phyloP scores from a whole-genome alignment of 2,797 vertebrate species.

The Mycteria americana region DNA sequence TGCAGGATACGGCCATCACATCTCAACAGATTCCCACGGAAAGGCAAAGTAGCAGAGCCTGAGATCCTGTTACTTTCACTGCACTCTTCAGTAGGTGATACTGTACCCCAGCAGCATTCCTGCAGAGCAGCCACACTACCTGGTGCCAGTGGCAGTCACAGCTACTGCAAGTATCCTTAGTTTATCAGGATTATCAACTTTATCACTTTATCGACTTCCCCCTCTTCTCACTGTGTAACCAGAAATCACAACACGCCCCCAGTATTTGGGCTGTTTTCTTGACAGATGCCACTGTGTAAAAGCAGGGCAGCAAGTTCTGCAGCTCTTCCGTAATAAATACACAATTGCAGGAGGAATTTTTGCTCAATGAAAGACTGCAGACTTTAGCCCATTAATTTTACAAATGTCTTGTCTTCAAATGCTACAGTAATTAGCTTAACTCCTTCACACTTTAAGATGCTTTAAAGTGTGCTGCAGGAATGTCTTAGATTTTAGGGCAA shows the following conservation, averaged over 20 bases:
- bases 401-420: constrained; percentile 62
- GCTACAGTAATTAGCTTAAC: constrained; percentile 67
- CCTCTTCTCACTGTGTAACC: background rate
- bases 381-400: constrained; percentile 53
- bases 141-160: background rate
- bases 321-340: background rate
- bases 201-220: background rate
- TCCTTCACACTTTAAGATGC: constrained; percentile 63
- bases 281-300: background rate
- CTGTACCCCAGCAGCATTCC: background rate
- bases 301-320: background rate
- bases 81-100: fast-evolving
- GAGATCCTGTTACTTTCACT: background rate
- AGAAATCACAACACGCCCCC: background rate
- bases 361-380: constrained; percentile 43
- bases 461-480: constrained; percentile 67
- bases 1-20: background rate
- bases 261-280: background rate
- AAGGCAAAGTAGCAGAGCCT: background rate
- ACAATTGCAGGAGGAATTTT: background rate
- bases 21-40: background rate
- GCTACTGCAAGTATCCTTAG: background rate
- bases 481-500: constrained; percentile 65
- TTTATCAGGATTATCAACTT: background rate
- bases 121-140: background rate